phyloP scores from a whole-genome alignment of 2,113 vertebrate species.

The Chiloscyllium plagiosum region DNA sequence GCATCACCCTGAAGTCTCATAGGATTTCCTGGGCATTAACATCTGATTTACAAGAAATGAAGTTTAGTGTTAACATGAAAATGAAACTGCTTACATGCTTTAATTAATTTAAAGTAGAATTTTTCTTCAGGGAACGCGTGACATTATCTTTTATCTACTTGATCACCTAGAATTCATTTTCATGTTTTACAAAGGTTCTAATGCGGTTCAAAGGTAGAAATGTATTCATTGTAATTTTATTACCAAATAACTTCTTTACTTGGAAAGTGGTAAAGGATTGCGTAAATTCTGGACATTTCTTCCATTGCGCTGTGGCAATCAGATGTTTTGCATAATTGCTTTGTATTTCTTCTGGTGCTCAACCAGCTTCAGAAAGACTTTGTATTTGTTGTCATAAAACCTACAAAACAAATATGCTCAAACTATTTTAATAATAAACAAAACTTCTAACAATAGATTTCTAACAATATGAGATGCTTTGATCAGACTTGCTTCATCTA shows the following conservation, averaged over 20 bases:
- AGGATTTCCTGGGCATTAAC: not conserved
- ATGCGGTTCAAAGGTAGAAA: not conserved
- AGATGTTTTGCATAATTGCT: slow-evolving; percentile 64
- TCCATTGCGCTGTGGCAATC: not conserved
- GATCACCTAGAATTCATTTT: not conserved
- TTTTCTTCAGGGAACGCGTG: not conserved
- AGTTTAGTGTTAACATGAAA: not conserved
- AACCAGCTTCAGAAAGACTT: slow-evolving; percentile 77
- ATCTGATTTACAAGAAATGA: not conserved
- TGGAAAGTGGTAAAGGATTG: not conserved
- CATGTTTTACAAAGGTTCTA: not conserved
- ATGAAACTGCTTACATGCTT: not conserved
- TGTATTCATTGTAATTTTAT: not conserved
- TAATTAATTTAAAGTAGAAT: not conserved
- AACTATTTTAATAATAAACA: not conserved
- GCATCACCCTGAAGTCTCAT: too few species aligned
- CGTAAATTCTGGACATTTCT: not conserved
- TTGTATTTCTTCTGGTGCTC: slow-evolving; percentile 83
- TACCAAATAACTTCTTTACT: not conserved
- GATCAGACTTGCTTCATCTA: not conserved
- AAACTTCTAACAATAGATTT: not conserved
- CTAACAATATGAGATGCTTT: not conserved
- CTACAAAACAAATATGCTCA: slow-evolving; percentile 51
- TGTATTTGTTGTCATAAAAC: slow-evolving; percentile 84
- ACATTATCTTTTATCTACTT: not conserved